These are phyloP conservation scores for Odontesthes bonariensis DNA, from an alignment of 2,113 vertebrate species.

Conservation along the genomic window DNA sequence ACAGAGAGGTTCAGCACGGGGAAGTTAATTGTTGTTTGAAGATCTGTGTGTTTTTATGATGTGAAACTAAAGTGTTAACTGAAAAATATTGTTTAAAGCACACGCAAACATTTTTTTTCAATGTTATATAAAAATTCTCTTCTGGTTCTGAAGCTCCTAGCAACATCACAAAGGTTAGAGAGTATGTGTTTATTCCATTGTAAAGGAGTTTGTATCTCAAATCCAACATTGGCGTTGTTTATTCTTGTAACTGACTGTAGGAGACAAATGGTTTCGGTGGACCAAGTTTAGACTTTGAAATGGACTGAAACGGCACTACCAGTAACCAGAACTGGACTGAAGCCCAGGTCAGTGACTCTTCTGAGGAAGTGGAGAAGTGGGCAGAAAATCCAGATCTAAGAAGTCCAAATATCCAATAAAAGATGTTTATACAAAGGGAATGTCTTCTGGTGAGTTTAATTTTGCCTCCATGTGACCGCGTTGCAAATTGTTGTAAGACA, in stretches of 20 bases:
- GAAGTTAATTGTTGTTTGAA: slow-evolving; percentile 10
- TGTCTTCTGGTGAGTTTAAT: neutral
- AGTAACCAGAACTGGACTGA: slow-evolving; percentile 37
- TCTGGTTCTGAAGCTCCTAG: slow-evolving; percentile 33
- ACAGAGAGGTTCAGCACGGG: slow-evolving; percentile 9
- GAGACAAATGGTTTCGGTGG: slow-evolving; percentile 35
- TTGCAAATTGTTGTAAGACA: too few species aligned
- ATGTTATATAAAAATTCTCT: slow-evolving; percentile 7
- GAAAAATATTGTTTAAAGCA: slow-evolving; percentile 18
- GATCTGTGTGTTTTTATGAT: slow-evolving; percentile 22
- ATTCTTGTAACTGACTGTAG: slow-evolving; percentile 47
- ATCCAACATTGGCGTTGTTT: slow-evolving; percentile 37
- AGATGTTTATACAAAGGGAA: slow-evolving; percentile 50
- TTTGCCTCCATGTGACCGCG: neutral
- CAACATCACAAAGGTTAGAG: neutral
- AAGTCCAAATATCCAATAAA: slow-evolving; percentile 67
- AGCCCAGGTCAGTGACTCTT: slow-evolving; percentile 66
- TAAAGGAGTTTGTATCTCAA: slow-evolving; percentile 41
- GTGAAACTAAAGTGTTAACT: slow-evolving; percentile 25
- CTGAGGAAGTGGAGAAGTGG: slow-evolving; percentile 65
- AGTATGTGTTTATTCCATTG: slow-evolving; percentile 36
- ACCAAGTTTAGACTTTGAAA: slow-evolving; percentile 38
- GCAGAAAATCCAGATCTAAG: slow-evolving; percentile 44
- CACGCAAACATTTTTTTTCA: slow-evolving; percentile 21
- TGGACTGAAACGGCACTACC: slow-evolving; percentile 9